Percentiles rank a stretch among this genome's conserved stretches.
Evolutionary conservation across 2,113 vertebrate genomes (phyloP).

Genomic region (Xerus inauris): DNA sequence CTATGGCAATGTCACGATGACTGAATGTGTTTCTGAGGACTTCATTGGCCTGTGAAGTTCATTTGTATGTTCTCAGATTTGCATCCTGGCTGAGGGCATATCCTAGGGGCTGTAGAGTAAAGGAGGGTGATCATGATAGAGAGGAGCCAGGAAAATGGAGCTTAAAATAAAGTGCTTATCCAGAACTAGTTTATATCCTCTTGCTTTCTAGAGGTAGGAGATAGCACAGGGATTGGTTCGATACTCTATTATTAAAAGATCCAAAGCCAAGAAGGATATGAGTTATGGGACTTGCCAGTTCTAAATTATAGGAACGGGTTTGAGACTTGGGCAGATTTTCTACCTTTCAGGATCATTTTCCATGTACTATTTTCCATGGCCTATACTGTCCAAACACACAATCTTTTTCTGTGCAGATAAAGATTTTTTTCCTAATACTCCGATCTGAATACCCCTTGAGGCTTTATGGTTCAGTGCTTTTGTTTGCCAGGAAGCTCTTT

Average conservation of each 20-base stretch:
- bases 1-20: background rate
- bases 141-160: background rate
- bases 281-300: background rate
- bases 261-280: background rate
- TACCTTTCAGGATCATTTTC: background rate
- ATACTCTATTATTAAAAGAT: constrained; percentile 10
- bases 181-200: background rate
- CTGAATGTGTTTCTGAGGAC: constrained; percentile 7
- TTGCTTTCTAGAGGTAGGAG: background rate
- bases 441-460: background rate
- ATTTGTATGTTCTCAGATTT: constrained; percentile 22
- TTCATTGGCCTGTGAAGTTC: background rate
- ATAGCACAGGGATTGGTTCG: background rate
- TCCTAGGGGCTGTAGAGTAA: background rate
- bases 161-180: background rate
- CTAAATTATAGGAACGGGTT: background rate
- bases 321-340: background rate
- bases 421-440: background rate
- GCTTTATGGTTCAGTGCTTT: background rate
- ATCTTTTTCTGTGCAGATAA: background rate
- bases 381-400: background rate
- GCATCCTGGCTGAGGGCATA: background rate
- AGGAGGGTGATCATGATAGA: background rate
- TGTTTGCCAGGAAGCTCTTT: background rate
- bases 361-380: background rate